Percentiles rank a stretch among this genome's conserved stretches.
These are phyloP conservation scores for Monochamus alternatus DNA, from an alignment of 2,888 invertebrate species.

Conservation along the genomic window DNA sequence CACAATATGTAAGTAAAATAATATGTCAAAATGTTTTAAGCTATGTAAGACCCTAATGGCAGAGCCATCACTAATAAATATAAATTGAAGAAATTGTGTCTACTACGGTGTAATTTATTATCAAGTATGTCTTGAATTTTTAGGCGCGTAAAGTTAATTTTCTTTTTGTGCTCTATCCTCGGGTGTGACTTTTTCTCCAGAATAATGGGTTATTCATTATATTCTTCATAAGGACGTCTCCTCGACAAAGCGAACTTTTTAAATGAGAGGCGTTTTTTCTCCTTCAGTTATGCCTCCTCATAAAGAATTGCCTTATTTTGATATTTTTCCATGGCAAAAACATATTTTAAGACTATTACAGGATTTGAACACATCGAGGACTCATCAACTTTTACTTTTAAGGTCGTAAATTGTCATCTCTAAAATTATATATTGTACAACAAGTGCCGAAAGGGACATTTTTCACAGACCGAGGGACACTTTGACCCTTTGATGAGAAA, in stretches of 20 bases:
- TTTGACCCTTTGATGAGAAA: too few species aligned
- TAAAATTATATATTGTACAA: too few species aligned
- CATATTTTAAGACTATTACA: neutral
- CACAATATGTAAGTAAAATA: too few species aligned
- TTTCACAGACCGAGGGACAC: too few species aligned
- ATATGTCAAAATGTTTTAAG: too few species aligned
- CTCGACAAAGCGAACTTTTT: conserved; percentile 21
- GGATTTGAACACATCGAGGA: neutral
- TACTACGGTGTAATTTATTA: too few species aligned
- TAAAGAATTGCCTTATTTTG: conserved; percentile 11
- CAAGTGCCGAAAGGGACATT: too few species aligned
- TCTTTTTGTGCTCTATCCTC: neutral
- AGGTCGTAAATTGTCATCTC: too few species aligned
- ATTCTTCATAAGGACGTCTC: conserved; percentile 14
- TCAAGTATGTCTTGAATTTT: neutral
- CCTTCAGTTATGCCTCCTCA: neutral
- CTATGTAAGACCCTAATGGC: too few species aligned
- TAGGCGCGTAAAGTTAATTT: neutral
- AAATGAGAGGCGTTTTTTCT: neutral
- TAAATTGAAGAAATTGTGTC: too few species aligned
- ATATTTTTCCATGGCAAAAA: neutral
- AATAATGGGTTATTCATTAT: conserved; percentile 24
- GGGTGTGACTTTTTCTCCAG: neutral
- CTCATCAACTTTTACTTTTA: neutral
- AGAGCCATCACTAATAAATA: too few species aligned